Evolutionary conservation across 2,888 invertebrate species (phyloP).

Genomic region (Entomobrya multifasciata): DNA sequence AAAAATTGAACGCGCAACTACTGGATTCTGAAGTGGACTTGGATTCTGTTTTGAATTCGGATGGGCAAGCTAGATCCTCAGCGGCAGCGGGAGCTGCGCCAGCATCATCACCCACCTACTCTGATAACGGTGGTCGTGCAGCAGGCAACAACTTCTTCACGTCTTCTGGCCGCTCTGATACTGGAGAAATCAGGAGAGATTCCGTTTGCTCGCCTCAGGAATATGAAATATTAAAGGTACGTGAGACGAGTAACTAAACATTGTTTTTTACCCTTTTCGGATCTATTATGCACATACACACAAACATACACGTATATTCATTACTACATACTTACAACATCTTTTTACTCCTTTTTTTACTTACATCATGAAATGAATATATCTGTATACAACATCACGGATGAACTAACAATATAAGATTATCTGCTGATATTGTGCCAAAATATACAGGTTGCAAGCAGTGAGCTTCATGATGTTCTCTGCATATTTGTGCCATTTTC

Average conservation of each 20-base stretch:
- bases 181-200: conserved; percentile 74
- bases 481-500: too few species aligned
- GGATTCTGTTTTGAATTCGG: conserved; percentile 72
- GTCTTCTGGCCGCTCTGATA: conserved; percentile 31
- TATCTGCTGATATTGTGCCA: too few species aligned
- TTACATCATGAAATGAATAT: too few species aligned
- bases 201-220: conserved; percentile 85
- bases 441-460: too few species aligned
- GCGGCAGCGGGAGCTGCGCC: conserved; percentile 25
- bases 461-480: too few species aligned
- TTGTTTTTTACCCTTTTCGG: not conserved
- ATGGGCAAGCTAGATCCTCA: conserved; percentile 57
- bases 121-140: conserved; percentile 7
- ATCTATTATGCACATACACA: conserved; percentile 15
- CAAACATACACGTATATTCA: not conserved
- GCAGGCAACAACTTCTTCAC: conserved; percentile 49
- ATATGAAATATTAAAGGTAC: conserved; percentile 86
- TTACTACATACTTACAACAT: too few species aligned
- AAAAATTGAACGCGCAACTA: conserved; percentile 66
- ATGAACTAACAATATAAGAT: too few species aligned
- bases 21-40: conserved; percentile 69
- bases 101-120: conserved; percentile 18
- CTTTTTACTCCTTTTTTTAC: too few species aligned
- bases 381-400: too few species aligned
- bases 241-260: conserved; percentile 68